phyloP scores from a whole-genome alignment of 2,113 vertebrate genomes.

The Hydropotes inermis region DNA sequence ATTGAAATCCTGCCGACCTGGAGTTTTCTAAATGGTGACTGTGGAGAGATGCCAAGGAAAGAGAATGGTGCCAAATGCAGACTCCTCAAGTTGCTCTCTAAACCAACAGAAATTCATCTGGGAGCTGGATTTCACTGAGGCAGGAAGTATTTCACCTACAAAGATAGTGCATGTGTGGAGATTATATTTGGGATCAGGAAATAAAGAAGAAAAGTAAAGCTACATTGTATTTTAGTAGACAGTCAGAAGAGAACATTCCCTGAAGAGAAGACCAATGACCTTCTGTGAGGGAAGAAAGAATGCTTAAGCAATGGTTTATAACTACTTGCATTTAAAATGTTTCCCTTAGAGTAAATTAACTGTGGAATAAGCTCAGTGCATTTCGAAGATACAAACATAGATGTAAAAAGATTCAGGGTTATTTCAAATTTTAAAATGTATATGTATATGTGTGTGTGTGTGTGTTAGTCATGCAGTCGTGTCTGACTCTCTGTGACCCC shows the following conservation, averaged over 20 bases:
- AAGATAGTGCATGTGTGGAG: neutral
- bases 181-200: neutral
- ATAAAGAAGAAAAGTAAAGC: slow-evolving; percentile 13
- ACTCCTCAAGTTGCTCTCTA: slow-evolving; percentile 38
- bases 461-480: neutral
- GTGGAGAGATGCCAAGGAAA: slow-evolving; percentile 59
- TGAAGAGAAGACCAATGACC: neutral
- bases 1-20: slow-evolving; percentile 31
- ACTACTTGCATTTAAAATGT: neutral
- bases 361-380: neutral
- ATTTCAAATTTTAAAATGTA: neutral
- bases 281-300: slow-evolving; percentile 46
- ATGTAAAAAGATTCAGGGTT: neutral
- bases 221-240: slow-evolving; percentile 1
- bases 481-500: neutral
- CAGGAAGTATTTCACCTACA: slow-evolving; percentile 37
- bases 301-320: slow-evolving; percentile 4
- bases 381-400: neutral
- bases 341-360: slow-evolving; percentile 20
- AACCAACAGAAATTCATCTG: slow-evolving; percentile 38
- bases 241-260: neutral
- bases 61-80: neutral
- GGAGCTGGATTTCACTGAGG: neutral
- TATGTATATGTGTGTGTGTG: neutral
- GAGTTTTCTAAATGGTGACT: slow-evolving; percentile 59